phyloP scores from a whole-genome alignment of 1,140 invertebrate species.

The Calliopsis andreniformis region DNA sequence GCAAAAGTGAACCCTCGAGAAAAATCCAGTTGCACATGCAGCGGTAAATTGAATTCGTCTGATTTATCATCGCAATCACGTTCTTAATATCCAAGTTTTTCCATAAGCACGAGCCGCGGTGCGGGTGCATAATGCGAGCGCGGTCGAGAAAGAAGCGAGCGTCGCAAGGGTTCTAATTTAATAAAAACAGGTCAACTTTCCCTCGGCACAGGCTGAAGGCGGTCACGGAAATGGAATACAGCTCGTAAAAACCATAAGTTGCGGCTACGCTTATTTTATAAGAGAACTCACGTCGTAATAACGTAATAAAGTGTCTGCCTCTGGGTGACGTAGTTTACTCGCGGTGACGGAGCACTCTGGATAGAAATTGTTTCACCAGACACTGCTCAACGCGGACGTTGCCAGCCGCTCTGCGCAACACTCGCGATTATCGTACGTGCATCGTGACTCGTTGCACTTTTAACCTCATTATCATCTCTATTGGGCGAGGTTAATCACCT shows the following conservation, averaged over 20 bases:
- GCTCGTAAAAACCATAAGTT: constrained; percentile 30
- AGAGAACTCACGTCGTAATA: constrained; percentile 36
- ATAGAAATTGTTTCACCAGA: constrained; percentile 29
- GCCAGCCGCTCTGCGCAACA: constrained; percentile 7
- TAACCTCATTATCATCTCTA: constrained; percentile 42
- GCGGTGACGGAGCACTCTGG: constrained; percentile 2
- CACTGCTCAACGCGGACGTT: not conserved
- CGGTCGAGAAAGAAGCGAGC: not conserved
- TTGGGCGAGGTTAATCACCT: constrained; percentile 37
- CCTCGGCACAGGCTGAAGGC: not conserved
- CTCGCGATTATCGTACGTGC: not conserved
- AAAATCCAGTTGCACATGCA: too few relatives aligned
- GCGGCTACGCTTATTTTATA: constrained; percentile 48
- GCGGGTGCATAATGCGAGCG: not conserved
- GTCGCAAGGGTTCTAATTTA: not conserved
- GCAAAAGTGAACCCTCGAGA: not conserved
- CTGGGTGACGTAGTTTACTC: constrained; percentile 2
- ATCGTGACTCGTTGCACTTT: constrained; percentile 34
- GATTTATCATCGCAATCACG: not conserved
- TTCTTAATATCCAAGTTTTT: not conserved
- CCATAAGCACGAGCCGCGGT: not conserved
- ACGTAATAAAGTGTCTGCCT: constrained; percentile 35
- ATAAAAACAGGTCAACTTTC: constrained; percentile 1
- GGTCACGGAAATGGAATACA: not conserved
- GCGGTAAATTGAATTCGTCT: not conserved